Conservation (phyloP, 2,797 vertebrate species). For the Crossoptilon crossoptilon region DNA sequence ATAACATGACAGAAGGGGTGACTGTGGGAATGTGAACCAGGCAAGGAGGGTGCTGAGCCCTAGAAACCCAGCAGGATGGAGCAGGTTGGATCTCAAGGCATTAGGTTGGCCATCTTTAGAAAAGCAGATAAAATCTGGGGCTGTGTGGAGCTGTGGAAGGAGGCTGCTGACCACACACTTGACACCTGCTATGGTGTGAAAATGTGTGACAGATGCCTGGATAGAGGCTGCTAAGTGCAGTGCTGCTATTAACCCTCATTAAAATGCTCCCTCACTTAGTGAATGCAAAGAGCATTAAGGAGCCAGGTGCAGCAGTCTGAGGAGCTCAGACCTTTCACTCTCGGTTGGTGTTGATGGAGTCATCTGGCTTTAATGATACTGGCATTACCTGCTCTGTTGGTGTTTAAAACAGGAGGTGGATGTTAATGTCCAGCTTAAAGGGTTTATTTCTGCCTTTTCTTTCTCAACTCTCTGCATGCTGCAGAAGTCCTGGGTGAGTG, state of each 20-base stretch:
- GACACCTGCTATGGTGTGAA: not conserved
- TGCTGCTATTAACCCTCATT: not conserved
- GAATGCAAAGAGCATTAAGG: not conserved
- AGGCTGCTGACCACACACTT: not conserved
- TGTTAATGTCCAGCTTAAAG: not conserved
- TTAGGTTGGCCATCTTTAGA: not conserved
- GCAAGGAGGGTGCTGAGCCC: fast-evolving
- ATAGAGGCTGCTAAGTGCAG: not conserved
- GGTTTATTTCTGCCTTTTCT: fast-evolving
- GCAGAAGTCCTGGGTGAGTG: not conserved
- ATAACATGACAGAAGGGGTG: not conserved
- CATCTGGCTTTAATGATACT: not conserved
- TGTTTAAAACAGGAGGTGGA: fast-evolving
- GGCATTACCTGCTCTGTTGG: not conserved
- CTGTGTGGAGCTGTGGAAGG: not conserved
- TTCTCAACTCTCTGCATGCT: not conserved
- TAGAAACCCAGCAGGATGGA: not conserved
- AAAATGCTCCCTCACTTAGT: not conserved
- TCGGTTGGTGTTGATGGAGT: not conserved
- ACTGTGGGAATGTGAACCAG: not conserved
- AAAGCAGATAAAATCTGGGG: not conserved
- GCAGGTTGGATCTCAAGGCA: not conserved
- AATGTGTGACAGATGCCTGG: fast-evolving
- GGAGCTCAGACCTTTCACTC: not conserved
- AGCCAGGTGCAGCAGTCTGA: not conserved